These are phyloP conservation scores for Podarcis raffonei DNA, from an alignment of 2,113 vertebrate species.

Conservation along the genomic window DNA sequence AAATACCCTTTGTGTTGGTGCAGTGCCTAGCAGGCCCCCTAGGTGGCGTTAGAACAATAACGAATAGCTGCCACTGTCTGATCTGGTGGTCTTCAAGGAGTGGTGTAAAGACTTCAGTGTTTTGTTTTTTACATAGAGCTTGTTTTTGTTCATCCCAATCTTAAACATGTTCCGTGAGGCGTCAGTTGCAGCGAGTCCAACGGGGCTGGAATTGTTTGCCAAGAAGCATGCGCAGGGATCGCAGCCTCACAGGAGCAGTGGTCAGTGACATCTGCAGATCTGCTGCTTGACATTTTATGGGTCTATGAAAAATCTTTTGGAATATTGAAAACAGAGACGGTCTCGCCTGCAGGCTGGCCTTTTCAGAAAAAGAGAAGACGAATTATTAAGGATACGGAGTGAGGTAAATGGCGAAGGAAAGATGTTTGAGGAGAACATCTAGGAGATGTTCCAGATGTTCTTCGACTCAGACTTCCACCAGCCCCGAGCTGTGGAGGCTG, in stretches of 20 bases:
- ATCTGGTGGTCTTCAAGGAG: not conserved
- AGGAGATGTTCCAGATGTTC: too few species aligned
- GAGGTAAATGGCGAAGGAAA: not conserved
- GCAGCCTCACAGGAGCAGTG: not conserved
- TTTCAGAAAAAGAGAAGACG: too few species aligned
- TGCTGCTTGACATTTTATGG: not conserved
- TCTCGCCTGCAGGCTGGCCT: not conserved
- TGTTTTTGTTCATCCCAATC: not conserved
- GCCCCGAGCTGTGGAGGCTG: not conserved
- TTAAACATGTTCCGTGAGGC: not conserved
- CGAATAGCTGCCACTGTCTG: not conserved
- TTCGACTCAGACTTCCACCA: not conserved
- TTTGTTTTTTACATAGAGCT: not conserved
- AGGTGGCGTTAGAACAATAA: not conserved
- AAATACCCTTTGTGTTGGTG: not conserved
- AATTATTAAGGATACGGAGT: not conserved
- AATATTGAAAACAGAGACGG: not conserved
- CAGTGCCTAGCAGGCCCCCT: too few species aligned
- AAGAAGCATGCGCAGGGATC: not conserved
- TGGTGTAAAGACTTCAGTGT: not conserved
- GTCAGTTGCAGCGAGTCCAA: not conserved
- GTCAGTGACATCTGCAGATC: not conserved
- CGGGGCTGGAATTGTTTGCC: not conserved
- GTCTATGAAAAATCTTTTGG: not conserved
- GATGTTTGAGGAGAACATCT: not conserved